These are phyloP conservation scores for Panagrolaimus sp. DNA, from an alignment of 1,140 invertebrate genomes.

Conservation along the genomic window DNA sequence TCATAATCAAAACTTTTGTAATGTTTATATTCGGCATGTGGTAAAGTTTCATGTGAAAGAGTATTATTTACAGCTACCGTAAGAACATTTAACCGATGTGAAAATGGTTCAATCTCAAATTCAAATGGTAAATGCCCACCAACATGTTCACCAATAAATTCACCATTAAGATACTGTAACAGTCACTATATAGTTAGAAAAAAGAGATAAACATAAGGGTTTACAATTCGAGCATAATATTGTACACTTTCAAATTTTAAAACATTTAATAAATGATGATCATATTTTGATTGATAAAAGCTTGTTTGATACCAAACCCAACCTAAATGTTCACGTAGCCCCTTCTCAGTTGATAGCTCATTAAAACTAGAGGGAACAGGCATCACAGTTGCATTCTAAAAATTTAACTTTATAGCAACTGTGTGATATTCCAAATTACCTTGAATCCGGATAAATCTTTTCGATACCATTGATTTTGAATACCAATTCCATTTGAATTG, in stretches of 20 bases:
- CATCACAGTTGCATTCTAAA: conserved; percentile 67
- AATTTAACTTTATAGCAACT: neutral
- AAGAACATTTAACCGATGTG: conserved; percentile 61
- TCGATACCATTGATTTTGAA: conserved; percentile 41
- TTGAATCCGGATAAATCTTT: conserved; percentile 42
- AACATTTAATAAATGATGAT: conserved; percentile 20
- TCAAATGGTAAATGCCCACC: conserved; percentile 94
- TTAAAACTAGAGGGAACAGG: conserved; percentile 95
- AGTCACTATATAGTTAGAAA: neutral
- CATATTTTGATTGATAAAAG: conserved; percentile 43
- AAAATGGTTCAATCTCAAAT: conserved; percentile 44
- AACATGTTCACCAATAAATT: conserved; percentile 72
- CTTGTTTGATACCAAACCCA: conserved; percentile 65
- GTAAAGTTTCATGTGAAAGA: conserved; percentile 64
- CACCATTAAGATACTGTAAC: conserved; percentile 79
- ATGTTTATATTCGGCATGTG: conserved; percentile 57
- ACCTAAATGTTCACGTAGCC: conserved; percentile 80
- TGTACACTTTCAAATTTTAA: conserved; percentile 54
- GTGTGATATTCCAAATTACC: conserved; percentile 27
- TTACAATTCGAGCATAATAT: conserved; percentile 50
- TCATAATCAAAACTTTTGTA: conserved; percentile 67
- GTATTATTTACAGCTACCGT: conserved; percentile 92
- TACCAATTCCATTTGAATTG: conserved; percentile 46
- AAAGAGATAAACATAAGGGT: neutral
- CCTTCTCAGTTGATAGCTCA: conserved; percentile 75